phyloP scores from a whole-genome alignment of 2,888 invertebrate genomes.

The Apantesis nais region DNA sequence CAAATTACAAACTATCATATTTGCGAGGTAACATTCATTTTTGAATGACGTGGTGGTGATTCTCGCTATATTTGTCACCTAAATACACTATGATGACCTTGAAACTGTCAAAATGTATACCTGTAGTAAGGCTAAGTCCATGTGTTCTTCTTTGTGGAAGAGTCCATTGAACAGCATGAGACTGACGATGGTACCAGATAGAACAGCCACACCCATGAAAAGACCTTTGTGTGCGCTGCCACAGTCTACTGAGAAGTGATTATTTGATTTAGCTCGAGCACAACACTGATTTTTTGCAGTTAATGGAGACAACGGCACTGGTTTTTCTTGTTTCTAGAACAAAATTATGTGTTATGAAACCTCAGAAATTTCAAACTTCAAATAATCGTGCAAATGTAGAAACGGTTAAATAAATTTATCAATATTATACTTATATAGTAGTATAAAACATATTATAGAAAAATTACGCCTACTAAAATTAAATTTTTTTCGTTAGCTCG shows the following conservation, averaged over 20 bases:
- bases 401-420: no score
- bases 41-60: not conserved
- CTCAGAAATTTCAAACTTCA: not conserved
- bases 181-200: constrained; percentile 89
- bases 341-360: not conserved
- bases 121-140: constrained; percentile 86
- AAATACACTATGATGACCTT: not conserved
- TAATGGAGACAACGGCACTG: constrained; percentile 20
- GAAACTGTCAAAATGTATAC: constrained; percentile 55
- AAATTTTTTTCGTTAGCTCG: not conserved
- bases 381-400: not conserved
- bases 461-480: no score
- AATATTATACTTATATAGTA: not conserved
- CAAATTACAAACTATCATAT: no score
- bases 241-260: constrained; percentile 90
- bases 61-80: not conserved
- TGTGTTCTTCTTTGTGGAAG: constrained; percentile 80
- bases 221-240: constrained; percentile 90
- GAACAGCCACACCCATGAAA: constrained; percentile 87
- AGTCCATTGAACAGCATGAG: constrained; percentile 90
- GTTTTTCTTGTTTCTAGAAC: constrained; percentile 57
- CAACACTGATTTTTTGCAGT: constrained; percentile 58
- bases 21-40: not conserved
- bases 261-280: constrained; percentile 69
- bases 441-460: not conserved